Evolutionary conservation across 2,888 invertebrate species (phyloP).

Genomic region (Sicus ferrugineus): DNA sequence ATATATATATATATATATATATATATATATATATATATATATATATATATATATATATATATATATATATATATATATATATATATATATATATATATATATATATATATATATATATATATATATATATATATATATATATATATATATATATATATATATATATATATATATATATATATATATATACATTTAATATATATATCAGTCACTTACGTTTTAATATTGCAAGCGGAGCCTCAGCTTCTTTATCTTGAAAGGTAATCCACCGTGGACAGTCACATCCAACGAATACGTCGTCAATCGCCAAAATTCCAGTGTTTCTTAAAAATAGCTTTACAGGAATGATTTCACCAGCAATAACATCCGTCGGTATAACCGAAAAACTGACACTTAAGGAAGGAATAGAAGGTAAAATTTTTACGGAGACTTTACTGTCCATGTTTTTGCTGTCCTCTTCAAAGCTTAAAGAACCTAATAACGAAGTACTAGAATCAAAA

Average conservation of each 20-base stretch:
- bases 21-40: too few species aligned
- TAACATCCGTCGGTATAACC: slow-evolving; percentile 71
- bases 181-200: too few species aligned
- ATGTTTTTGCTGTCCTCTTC: slow-evolving; percentile 45
- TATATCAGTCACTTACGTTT: slow-evolving; percentile 58
- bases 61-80: too few species aligned
- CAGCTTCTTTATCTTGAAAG: slow-evolving; percentile 54
- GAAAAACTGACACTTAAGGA: slow-evolving; percentile 78
- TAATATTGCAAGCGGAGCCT: slow-evolving; percentile 60
- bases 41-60: too few species aligned
- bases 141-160: too few species aligned
- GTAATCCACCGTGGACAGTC: slow-evolving; percentile 63
- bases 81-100: too few species aligned
- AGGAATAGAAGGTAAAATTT: slow-evolving; percentile 81
- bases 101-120: too few species aligned
- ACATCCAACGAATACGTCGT: slow-evolving; percentile 69
- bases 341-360: slow-evolving; percentile 76
- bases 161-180: too few species aligned
- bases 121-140: too few species aligned
- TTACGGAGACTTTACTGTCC: slow-evolving; percentile 78
- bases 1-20: too few species aligned
- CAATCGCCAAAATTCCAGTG: slow-evolving; percentile 70
- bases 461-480: slow-evolving; percentile 60
- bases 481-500: slow-evolving; percentile 55
- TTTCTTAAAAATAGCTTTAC: slow-evolving; percentile 72